Base-by-base conservation (phyloP, 2,888 invertebrate species). In the Harmothoe impar region DNA sequence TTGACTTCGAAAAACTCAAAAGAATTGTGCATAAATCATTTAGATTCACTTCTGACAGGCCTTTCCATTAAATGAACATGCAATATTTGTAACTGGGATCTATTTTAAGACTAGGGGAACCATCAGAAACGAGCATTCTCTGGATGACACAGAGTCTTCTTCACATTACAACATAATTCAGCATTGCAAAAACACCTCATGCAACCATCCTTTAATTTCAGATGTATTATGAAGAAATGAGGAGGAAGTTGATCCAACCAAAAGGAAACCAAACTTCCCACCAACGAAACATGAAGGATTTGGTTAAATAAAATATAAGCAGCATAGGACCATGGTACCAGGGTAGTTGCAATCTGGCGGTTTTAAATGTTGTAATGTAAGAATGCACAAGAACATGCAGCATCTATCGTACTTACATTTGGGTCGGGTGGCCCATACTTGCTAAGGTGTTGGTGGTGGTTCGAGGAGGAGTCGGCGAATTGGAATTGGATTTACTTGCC, bases 391-490 rank as follows among this genome's bases (percentile, higher is more conserved):
- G 17, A 29, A 29, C n/a, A 29, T 72, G 31, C 62, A 1, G 20
- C n/a, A n/a, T 77, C 29, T 31, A 29, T 25, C 3, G 90, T 68
- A 93, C 95, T 94, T 92, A 95, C 95, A 95, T 94, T 92, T 95
- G 95, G 89, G 95, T 95, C 89, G 93, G 94, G 93, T 95, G 94
- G 0, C 95, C 95, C 93, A 95, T 89, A 68, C 89, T 89, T 23
- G 77, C 89, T 43, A 89, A 29, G 1, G 86, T 86, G 54, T 86
- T 86, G 12, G 84, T 10, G 25, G 33, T 81, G 20, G 72, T 25
- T 25, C 72, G 25, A 23, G 72, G 72, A 15, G 84, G 84, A 84
- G 72, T 72, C 3, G 89, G 89, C 25, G 77, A 20, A 35, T 81
- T 81, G 81, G 81, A 81, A 35, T 81, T 81, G 0, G 35, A 25